Conservation (phyloP, 2,888 invertebrate genomes). For the Dolichomitus sp. region DNA sequence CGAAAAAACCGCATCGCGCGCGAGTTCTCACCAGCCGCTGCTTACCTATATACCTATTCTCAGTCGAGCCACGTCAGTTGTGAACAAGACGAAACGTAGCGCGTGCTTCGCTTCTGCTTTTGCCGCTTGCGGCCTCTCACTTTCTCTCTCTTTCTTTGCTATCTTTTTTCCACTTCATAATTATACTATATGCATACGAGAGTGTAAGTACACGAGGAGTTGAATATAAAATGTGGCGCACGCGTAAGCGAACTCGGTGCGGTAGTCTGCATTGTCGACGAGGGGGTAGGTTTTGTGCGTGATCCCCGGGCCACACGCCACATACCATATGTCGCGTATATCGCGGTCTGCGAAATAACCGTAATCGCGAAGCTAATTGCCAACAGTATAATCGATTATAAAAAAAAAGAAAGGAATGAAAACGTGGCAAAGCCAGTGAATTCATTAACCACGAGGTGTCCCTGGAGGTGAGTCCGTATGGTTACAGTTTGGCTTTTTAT, state of each 20-base stretch:
- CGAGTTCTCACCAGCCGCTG: conserved; percentile 45
- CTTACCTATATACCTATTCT: conserved; percentile 52
- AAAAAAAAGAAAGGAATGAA: conserved; percentile 56
- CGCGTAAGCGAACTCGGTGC: conserved; percentile 46
- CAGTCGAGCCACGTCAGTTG: conserved; percentile 79
- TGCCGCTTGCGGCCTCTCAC: conserved; percentile 44
- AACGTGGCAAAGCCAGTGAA: conserved; percentile 78
- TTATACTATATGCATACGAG: conserved; percentile 72
- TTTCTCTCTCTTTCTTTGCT: conserved; percentile 41
- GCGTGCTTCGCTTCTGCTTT: conserved; percentile 77
- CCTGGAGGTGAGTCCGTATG: neutral
- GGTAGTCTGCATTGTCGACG: conserved; percentile 46
- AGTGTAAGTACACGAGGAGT: conserved; percentile 8
- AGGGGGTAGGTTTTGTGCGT: conserved; percentile 58
- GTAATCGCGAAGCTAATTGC: conserved; percentile 81
- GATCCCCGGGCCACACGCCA: conserved; percentile 57
- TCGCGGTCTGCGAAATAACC: conserved; percentile 76
- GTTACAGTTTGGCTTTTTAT: neutral
- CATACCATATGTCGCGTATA: conserved; percentile 56
- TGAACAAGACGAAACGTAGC: conserved; percentile 77
- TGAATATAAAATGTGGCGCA: conserved; percentile 66
- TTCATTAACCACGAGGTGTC: conserved; percentile 72
- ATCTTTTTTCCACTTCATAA: conserved; percentile 55
- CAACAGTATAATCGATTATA: conserved; percentile 71
- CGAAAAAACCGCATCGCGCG: conserved; percentile 77